These are phyloP conservation scores for Chamaea fasciata DNA, from an alignment of 2,113 vertebrate genomes.

Conservation along the genomic window DNA sequence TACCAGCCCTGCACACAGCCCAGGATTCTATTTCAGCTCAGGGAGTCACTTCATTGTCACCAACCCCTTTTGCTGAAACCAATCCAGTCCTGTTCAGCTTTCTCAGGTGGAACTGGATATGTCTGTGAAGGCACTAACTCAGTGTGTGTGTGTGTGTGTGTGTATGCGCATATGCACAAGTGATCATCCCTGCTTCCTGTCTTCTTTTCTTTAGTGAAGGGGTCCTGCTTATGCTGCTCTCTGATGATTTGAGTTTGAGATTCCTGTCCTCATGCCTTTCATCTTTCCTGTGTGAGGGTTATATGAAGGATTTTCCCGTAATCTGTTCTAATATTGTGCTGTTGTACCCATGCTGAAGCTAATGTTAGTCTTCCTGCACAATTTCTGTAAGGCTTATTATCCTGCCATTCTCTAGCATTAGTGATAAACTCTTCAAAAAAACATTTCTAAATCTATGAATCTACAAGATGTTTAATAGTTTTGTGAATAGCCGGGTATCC, in stretches of 20 bases:
- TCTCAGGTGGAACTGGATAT: background rate
- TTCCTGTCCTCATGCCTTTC: background rate
- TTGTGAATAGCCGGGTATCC: background rate
- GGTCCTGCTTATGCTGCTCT: background rate
- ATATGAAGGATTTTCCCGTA: background rate
- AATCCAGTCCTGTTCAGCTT: background rate
- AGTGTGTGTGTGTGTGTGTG: background rate
- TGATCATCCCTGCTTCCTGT: background rate
- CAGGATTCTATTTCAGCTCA: background rate
- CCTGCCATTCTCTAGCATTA: background rate
- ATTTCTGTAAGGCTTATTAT: background rate
- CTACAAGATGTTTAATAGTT: background rate
- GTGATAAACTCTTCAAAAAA: background rate
- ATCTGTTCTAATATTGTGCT: background rate
- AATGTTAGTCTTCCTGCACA: background rate
- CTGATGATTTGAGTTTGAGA: background rate
- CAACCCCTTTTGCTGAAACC: background rate
- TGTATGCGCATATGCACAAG: background rate
- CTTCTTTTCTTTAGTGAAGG: background rate
- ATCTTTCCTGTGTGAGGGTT: background rate
- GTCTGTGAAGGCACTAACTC: background rate
- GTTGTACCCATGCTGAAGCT: background rate
- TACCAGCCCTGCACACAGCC: rapidly evolving
- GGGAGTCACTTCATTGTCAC: background rate
- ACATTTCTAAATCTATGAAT: background rate